Percentiles rank a stretch among this genome's conserved stretches.
phyloP scores from a whole-genome alignment of 1,140 invertebrate species.

The Prorops nasuta region DNA sequence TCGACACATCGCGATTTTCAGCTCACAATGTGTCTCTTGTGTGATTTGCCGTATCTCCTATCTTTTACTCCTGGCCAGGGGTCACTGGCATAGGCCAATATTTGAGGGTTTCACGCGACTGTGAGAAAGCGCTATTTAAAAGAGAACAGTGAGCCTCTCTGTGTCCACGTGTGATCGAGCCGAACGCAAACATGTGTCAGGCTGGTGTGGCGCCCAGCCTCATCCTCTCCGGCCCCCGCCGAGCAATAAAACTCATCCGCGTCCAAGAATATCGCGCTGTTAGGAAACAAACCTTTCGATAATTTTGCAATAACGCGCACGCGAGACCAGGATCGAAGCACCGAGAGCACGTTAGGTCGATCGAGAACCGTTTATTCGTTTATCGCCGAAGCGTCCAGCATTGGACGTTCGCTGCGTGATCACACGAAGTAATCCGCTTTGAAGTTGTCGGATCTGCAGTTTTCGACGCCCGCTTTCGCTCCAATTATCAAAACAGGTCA shows the following conservation, averaged over 20 bases:
- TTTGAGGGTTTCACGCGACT: constrained; percentile 27
- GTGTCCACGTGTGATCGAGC: constrained; percentile 19
- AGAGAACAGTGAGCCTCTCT: constrained; percentile 26
- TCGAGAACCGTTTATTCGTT: no score
- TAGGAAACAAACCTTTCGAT: background rate
- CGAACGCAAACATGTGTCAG: background rate
- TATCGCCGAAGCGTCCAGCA: constrained; percentile 17
- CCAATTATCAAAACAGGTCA: constrained; percentile 25
- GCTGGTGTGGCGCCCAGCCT: no score
- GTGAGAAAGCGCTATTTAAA: constrained; percentile 24
- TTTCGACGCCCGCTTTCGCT: constrained; percentile 7
- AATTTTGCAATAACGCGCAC: no score
- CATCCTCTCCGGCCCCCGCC: background rate
- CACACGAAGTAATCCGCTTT: constrained; percentile 10
- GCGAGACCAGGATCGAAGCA: no score
- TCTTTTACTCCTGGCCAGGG: constrained; percentile 1
- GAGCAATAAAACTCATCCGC: background rate
- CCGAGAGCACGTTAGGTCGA: background rate
- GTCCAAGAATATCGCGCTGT: background rate
- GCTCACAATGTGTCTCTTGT: constrained; percentile 18
- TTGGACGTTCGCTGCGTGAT: background rate
- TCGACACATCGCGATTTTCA: background rate
- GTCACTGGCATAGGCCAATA: constrained; percentile 31
- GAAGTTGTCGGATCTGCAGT: constrained; percentile 5
- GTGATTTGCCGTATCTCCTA: constrained; percentile 12